Conservation (phyloP, 1,140 invertebrate genomes). For the Drosophila bocqueti region DNA sequence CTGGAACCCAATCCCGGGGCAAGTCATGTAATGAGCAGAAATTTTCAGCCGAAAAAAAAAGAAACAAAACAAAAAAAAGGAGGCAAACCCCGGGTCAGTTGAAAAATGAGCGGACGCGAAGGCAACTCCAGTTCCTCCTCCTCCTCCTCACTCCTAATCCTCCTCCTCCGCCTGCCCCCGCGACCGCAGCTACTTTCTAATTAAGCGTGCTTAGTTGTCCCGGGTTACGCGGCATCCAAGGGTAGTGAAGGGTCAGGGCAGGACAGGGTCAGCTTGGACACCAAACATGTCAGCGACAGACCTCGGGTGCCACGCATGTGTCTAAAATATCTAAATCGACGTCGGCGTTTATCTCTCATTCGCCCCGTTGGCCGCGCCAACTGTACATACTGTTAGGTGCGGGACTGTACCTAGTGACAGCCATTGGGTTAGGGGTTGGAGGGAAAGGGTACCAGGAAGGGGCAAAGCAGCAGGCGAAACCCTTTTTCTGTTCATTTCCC, state of each 20-base stretch:
- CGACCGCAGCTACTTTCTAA: slow-evolving; percentile 78
- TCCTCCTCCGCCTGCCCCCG: not conserved
- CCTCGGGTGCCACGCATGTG: slow-evolving; percentile 49
- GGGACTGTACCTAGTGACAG: slow-evolving; percentile 9
- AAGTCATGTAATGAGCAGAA: slow-evolving; percentile 57
- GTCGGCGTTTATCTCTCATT: slow-evolving; percentile 56
- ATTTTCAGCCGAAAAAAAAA: slow-evolving; percentile 21
- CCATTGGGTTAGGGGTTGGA: too few species aligned
- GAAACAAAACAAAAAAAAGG: slow-evolving; percentile 13
- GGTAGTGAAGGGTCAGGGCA: not conserved
- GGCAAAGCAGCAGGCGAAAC: slow-evolving; percentile 43
- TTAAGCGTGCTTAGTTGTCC: slow-evolving; percentile 80
- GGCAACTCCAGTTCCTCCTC: slow-evolving; percentile 1
- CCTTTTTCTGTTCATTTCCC: slow-evolving; percentile 68
- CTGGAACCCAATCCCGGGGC: slow-evolving; percentile 3
- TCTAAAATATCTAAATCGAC: slow-evolving; percentile 81
- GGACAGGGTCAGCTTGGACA: not conserved
- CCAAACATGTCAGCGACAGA: slow-evolving; percentile 68
- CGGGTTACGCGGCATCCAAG: slow-evolving; percentile 16
- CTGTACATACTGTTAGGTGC: slow-evolving; percentile 37
- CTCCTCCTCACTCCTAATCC: not conserved
- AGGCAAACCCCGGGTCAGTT: slow-evolving; percentile 42
- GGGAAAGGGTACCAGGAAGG: not conserved
- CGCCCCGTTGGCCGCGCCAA: slow-evolving; percentile 3
- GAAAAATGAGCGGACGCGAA: slow-evolving; percentile 72